Evolutionary conservation across 2,888 invertebrate species (phyloP).

Genomic region (Ptycholaimellus sp.): DNA sequence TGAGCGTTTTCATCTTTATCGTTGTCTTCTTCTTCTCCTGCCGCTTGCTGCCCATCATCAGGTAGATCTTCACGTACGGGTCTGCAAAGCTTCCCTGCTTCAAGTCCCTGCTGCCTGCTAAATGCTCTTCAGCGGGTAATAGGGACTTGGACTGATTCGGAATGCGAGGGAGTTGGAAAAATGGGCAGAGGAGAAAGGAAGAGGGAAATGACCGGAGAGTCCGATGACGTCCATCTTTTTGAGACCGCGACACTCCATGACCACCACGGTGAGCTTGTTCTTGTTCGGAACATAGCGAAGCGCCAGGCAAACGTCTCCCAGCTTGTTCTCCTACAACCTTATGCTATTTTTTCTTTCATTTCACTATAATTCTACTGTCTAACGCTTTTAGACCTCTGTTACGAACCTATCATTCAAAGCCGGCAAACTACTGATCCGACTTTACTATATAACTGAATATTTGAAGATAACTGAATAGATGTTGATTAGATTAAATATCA

Average conservation of each 20-base stretch:
- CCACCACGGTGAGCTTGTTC: slow-evolving; percentile 91
- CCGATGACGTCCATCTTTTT: slow-evolving; percentile 99
- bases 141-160: too few species aligned
- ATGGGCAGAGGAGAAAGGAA: not conserved
- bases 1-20: slow-evolving; percentile 99
- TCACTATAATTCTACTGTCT: too few species aligned
- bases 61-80: slow-evolving; percentile 98
- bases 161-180: too few species aligned
- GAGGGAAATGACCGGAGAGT: slow-evolving; percentile 50
- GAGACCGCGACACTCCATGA: slow-evolving; percentile 93
- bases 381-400: too few species aligned
- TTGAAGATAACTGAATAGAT: too few species aligned
- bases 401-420: too few species aligned
- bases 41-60: slow-evolving; percentile 98
- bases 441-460: too few species aligned
- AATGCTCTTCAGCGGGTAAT: too few species aligned
- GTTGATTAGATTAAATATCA: too few species aligned
- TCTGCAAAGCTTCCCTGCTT: slow-evolving; percentile 38
- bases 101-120: too few species aligned
- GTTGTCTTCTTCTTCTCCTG: slow-evolving; percentile 99
- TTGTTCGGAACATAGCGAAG: slow-evolving; percentile 97
- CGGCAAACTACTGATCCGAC: too few species aligned
- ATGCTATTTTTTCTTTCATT: too few species aligned
- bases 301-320: slow-evolving; percentile 99
- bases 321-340: slow-evolving; percentile 40